Evolutionary conservation across 2,888 invertebrate species (phyloP).

Genomic region (Brachypterus glaber): DNA sequence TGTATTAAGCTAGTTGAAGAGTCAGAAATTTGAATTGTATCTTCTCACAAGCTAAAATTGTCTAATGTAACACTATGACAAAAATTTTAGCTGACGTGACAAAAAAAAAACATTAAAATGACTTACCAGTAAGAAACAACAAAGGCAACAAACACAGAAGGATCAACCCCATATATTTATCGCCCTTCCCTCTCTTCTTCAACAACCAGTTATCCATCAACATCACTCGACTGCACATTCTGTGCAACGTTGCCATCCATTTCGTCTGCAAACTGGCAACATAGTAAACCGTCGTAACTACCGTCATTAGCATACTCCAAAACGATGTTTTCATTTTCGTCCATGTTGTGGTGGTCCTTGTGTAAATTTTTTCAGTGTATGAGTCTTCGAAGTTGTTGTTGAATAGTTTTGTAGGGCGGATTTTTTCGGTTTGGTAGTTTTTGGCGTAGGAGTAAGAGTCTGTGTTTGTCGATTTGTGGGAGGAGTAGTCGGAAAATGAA

Average conservation of each 20-base stretch:
- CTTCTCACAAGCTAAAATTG: conserved; percentile 1
- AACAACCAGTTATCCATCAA: conserved; percentile 38
- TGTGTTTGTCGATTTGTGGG: conserved; percentile 33
- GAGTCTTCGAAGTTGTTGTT: conserved; percentile 22
- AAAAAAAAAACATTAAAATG: conserved; percentile 7
- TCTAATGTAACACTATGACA: conserved; percentile 2
- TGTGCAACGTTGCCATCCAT: conserved; percentile 31
- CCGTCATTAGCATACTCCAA: conserved; percentile 21
- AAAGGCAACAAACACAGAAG: conserved; percentile 45
- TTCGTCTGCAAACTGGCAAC: conserved; percentile 25
- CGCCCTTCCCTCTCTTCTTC: conserved; percentile 24
- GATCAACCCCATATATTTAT: conserved; percentile 25
- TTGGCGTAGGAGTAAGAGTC: conserved; percentile 17
- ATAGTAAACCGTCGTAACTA: conserved; percentile 23
- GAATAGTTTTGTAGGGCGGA: conserved; percentile 16
- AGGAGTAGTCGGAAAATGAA: conserved; percentile 4
- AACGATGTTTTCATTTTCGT: conserved; percentile 13
- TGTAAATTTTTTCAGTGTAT: conserved; percentile 14
- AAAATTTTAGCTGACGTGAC: too few species aligned
- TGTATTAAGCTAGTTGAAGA: background rate
- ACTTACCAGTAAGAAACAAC: conserved; percentile 50
- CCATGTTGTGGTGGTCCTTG: conserved; percentile 11
- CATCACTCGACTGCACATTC: conserved; percentile 34
- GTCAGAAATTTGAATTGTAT: conserved; percentile 1
- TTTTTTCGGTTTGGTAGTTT: conserved; percentile 2